Percentiles rank a stretch among this genome's conserved stretches.
Evolutionary conservation across 2,797 vertebrate species (phyloP).

Genomic region (Hemibagrus guttatus): DNA sequence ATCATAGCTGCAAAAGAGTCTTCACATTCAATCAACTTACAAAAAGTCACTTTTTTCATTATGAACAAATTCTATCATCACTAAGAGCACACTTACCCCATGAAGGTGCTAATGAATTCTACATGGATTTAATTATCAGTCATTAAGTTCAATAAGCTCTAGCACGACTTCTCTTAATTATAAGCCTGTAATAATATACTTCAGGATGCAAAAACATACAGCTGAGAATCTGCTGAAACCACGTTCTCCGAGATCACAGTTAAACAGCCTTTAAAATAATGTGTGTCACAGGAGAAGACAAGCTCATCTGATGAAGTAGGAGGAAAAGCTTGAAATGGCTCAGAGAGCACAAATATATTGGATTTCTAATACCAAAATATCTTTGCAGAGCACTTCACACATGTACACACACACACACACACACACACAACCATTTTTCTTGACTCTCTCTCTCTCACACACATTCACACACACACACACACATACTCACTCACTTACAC

Average conservation of each 20-base stretch:
- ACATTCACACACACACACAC: no score
- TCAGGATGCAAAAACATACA: not conserved
- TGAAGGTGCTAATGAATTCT: not conserved
- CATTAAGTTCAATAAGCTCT: not conserved
- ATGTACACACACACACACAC: not conserved
- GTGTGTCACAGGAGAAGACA: conserved; percentile 17
- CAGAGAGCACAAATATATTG: conserved; percentile 46
- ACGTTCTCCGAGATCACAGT: not conserved
- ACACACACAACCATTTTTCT: not conserved
- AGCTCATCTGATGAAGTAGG: not conserved
- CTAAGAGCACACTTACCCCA: not conserved
- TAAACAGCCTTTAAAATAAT: conserved; percentile 22
- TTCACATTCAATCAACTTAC: not conserved
- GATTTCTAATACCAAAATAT: conserved; percentile 48
- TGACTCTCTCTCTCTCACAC: no score
- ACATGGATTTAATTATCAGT: not conserved
- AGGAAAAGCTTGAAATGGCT: conserved; percentile 28
- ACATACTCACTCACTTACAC: no score
- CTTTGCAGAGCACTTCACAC: conserved; percentile 20
- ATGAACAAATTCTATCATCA: no score
- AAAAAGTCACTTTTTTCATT: not conserved
- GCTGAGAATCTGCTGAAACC: not conserved
- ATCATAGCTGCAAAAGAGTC: not conserved
- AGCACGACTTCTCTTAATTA: not conserved
- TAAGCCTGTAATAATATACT: not conserved